phyloP scores from a whole-genome alignment of 2,113 vertebrate species.

The Pholis gunnellus region DNA sequence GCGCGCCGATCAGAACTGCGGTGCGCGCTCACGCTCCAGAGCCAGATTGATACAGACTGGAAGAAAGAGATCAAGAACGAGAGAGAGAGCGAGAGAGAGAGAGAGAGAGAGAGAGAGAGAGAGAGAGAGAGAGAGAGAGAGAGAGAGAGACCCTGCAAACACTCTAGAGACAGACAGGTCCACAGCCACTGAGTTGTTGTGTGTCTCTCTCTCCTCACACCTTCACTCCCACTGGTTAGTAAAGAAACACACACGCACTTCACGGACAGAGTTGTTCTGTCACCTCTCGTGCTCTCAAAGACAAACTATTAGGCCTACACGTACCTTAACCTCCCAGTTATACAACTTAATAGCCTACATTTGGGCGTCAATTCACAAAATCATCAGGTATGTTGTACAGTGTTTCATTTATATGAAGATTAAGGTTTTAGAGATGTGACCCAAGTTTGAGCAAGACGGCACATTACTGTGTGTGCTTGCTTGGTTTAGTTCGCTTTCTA shows the following conservation, averaged over 20 bases:
- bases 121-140: no score
- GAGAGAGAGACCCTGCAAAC: background rate
- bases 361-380: background rate
- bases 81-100: background rate
- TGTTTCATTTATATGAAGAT: background rate
- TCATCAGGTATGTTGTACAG: no score
- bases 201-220: slow-evolving; percentile 37
- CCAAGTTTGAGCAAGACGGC: background rate
- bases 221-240: background rate
- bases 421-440: background rate
- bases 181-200: background rate
- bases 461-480: background rate
- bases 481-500: background rate
- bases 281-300: background rate
- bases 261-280: background rate
- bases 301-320: background rate
- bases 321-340: background rate
- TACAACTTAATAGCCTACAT: background rate
- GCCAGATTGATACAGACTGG: slow-evolving; percentile 41
- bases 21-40: slow-evolving; percentile 63
- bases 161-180: background rate
- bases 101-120: slow-evolving; percentile 17
- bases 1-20: slow-evolving; percentile 65
- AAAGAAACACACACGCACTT: background rate
- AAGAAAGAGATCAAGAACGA: background rate